Evolutionary conservation across 2,797 vertebrate genomes (phyloP).

Genomic region (Poeciliopsis gracilis): DNA sequence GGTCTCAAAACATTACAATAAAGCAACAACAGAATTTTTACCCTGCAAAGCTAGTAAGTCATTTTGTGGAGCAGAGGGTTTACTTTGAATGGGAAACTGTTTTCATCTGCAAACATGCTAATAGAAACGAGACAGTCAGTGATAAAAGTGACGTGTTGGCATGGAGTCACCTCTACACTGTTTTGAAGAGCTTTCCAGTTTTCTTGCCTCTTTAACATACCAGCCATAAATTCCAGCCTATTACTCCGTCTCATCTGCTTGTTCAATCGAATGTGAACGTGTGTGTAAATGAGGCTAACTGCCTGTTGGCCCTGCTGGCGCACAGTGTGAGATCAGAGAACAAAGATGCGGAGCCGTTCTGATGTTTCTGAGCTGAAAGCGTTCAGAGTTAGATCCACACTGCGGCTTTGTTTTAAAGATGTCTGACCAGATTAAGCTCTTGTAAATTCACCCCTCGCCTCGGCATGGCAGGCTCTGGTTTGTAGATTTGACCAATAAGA

Average conservation of each 20-base stretch:
- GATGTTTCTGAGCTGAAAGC: conserved; percentile 48
- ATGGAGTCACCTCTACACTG: background rate
- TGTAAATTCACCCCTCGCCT: conserved; percentile 32
- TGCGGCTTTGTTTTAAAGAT: background rate
- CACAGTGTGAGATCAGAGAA: conserved; percentile 23
- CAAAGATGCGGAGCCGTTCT: conserved; percentile 40
- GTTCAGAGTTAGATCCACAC: conserved; percentile 13
- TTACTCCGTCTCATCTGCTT: conserved; percentile 25
- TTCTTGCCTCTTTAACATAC: background rate
- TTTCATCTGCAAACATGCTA: background rate
- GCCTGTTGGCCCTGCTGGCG: conserved; percentile 9
- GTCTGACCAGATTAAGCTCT: conserved; percentile 39
- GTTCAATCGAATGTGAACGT: conserved; percentile 6
- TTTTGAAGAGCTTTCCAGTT: background rate
- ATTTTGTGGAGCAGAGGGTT: background rate
- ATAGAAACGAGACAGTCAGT: background rate
- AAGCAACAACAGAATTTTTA: conserved; percentile 47
- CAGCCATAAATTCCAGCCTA: background rate
- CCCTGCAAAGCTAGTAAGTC: background rate
- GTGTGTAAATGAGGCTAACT: conserved; percentile 9
- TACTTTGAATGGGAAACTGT: background rate
- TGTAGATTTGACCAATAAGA: conserved; percentile 39
- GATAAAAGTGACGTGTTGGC: background rate
- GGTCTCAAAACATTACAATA: conserved; percentile 12
- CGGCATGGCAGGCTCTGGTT: conserved; percentile 33